Conservation (phyloP, 2,113 vertebrate genomes). For the Henicopernis longicauda region DNA sequence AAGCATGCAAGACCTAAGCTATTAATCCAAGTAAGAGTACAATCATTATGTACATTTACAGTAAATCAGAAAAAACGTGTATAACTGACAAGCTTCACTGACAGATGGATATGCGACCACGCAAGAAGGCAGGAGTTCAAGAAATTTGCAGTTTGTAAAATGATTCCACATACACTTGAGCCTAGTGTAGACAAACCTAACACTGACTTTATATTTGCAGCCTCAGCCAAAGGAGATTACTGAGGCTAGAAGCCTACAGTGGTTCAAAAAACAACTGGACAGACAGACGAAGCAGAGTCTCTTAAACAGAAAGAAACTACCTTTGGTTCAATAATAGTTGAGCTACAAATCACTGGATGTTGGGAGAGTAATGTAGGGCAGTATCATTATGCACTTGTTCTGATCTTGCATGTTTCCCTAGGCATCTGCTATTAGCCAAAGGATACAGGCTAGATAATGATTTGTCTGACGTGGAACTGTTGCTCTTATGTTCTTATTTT, state of each 20-base stretch:
- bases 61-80: neutral
- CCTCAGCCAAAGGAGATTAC: neutral
- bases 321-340: neutral
- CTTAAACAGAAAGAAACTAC: neutral
- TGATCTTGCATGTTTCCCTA: neutral
- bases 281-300: neutral
- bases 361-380: neutral
- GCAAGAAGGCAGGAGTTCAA: neutral
- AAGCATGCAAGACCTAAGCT: neutral
- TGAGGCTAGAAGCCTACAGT: neutral
- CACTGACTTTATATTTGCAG: neutral
- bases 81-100: neutral
- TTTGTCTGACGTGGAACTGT: neutral
- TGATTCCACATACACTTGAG: neutral
- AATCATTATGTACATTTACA: neutral
- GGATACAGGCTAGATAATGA: neutral
- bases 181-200: neutral
- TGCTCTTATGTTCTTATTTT: neutral
- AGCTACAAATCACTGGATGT: neutral
- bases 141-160: neutral
- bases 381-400: neutral
- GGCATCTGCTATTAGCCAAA: neutral
- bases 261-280: neutral
- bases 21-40: neutral
- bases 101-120: neutral